These are phyloP conservation scores for Cantharis lateralis DNA, from an alignment of 2,888 invertebrate genomes.

Conservation along the genomic window DNA sequence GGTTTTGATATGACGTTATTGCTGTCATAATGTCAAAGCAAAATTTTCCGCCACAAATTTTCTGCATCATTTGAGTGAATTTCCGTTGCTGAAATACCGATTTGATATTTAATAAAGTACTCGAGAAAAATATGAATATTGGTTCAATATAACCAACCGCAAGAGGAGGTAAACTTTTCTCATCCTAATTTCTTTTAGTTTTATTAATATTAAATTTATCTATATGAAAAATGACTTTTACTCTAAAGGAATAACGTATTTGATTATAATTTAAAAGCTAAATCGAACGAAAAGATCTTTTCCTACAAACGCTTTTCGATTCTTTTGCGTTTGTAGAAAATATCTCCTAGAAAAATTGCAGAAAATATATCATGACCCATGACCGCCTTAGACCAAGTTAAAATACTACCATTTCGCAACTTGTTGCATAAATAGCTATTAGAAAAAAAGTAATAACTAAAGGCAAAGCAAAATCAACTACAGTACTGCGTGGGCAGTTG, in stretches of 20 bases:
- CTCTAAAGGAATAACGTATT: not conserved
- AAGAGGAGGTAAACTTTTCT: not conserved
- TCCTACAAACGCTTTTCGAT: too few relatives aligned
- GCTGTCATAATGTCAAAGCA: slow-evolving; percentile 16
- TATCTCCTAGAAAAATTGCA: too few relatives aligned
- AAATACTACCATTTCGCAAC: too few relatives aligned
- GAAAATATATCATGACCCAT: too few relatives aligned
- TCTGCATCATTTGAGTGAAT: slow-evolving; percentile 17
- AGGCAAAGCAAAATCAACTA: too few relatives aligned
- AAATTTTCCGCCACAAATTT: slow-evolving; percentile 12
- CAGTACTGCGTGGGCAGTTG: too few relatives aligned
- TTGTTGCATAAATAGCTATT: too few relatives aligned
- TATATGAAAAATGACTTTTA: not conserved
- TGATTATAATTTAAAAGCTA: not conserved
- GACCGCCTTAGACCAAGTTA: too few relatives aligned
- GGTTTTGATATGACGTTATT: slow-evolving; percentile 11
- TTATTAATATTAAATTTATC: not conserved
- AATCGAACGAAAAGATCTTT: too few relatives aligned
- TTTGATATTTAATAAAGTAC: slow-evolving; percentile 16
- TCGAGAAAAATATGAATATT: slow-evolving; percentile 13
- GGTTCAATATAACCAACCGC: slow-evolving; percentile 2
- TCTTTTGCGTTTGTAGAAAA: too few relatives aligned
- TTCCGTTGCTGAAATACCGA: slow-evolving; percentile 7
- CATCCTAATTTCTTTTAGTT: not conserved
- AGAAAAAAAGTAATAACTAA: too few relatives aligned